Conservation (phyloP, 2,888 invertebrate species). For the Lamellibrachia columna region DNA sequence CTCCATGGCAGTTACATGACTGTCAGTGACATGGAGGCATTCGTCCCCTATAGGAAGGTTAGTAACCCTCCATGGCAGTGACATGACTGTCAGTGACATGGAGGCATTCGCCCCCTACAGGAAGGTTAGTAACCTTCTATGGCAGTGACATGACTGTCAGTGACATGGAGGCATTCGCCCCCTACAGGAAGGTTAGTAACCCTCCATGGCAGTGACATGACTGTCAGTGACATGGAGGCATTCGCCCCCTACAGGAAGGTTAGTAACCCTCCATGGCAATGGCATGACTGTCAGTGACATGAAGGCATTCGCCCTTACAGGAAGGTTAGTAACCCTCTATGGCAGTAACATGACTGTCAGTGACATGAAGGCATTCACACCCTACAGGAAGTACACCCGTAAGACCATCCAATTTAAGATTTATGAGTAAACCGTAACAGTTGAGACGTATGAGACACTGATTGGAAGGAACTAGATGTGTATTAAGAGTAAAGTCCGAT, state of each 20-base stretch:
- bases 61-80: too few relatives aligned
- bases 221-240: slow-evolving; percentile 62
- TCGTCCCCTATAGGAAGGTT: too few relatives aligned
- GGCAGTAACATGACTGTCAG: slow-evolving; percentile 67
- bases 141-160: too few relatives aligned
- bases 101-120: too few relatives aligned
- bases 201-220: slow-evolving; percentile 64
- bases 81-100: too few relatives aligned
- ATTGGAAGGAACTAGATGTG: too few relatives aligned
- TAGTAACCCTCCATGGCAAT: slow-evolving; percentile 51
- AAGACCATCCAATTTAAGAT: background rate
- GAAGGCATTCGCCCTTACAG: slow-evolving; percentile 53
- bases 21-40: too few relatives aligned
- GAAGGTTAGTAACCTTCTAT: too few relatives aligned
- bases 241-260: slow-evolving; percentile 60
- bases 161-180: too few relatives aligned
- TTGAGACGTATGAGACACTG: too few relatives aligned
- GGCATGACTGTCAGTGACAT: slow-evolving; percentile 66
- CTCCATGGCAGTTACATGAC: too few relatives aligned
- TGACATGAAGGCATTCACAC: slow-evolving; percentile 61
- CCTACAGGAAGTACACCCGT: slow-evolving; percentile 53
- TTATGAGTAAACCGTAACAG: too few relatives aligned
- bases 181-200: slow-evolving; percentile 50
- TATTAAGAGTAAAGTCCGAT: background rate
- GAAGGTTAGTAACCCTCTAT: slow-evolving; percentile 48